Base-by-base conservation (phyloP, 2,888 invertebrate species). In the Xanthia togata region DNA sequence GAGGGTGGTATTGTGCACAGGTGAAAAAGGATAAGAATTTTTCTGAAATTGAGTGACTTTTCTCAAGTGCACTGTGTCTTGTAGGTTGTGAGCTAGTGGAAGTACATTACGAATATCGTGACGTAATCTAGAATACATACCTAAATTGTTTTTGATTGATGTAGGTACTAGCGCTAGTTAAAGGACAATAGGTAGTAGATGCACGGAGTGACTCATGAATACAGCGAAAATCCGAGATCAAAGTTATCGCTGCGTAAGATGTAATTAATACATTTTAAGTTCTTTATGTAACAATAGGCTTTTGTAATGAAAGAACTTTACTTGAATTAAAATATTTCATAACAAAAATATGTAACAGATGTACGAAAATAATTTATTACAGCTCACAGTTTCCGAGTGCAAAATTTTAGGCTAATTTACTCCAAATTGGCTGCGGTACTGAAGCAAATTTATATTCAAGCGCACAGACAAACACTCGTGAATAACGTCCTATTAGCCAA, bases 71-170 rank as follows among this genome's bases (percentile, higher is more conserved):
- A n/a, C 67, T 73, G 60, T 76, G 70, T 55, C 41, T 26, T 67
- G n/a, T 70, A 47, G 23, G 41, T 26, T 62, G 35, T 26, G 59
- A 63, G 65, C n/a, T 82, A 78, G 79, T 83, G 70, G 57, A 53
- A 75, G 65, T 78, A 63, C 35, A 73, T 74, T 77, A 81, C 65
- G 64, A 69, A 62, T 68, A 73, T 59, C 35, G 26, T 64, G 35
- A 77, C 70, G 50, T 74, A 60, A 53, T 55, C 12, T 35, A 38
- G 31, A 73, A 79, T 74, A 81, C 72, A 74, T 73, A 84, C 70
- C n/a, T n/a, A n/a, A n/a, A 70, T 80, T 83, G 78, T 77, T 74
- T 85, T 87, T 90, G 90, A 90, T 90, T 89, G 89, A 90, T 90
- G 87, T 84, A 14, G 6, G 6, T n/a, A 74, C 73, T 20, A 64